Evolutionary conservation across 2,888 invertebrate species (phyloP).

Genomic region (Plagiodera versicolora): DNA sequence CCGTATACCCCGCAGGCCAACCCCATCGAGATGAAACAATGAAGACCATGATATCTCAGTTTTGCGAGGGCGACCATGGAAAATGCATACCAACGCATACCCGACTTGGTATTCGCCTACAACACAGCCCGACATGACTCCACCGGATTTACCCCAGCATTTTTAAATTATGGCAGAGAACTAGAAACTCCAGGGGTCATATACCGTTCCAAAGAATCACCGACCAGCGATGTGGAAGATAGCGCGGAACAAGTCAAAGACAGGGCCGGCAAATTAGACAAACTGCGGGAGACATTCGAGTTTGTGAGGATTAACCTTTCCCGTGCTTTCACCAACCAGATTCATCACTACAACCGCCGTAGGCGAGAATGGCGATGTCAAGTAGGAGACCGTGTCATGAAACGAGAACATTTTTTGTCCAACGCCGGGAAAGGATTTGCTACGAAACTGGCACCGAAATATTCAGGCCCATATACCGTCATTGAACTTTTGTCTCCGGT

Average conservation of each 20-base stretch:
- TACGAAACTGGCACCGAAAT: conserved; percentile 4
- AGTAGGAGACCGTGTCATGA: background rate
- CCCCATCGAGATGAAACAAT: conserved; percentile 41
- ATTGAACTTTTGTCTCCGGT: background rate
- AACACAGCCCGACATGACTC: conserved; percentile 37
- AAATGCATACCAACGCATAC: conserved; percentile 36
- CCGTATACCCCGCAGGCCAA: conserved; percentile 43
- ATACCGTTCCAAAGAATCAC: background rate
- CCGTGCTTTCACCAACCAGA: background rate
- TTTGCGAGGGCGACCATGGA: conserved; percentile 37
- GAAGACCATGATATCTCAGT: conserved; percentile 44
- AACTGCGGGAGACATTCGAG: background rate
- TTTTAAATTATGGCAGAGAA: conserved; percentile 31
- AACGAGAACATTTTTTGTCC: background rate
- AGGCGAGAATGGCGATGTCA: background rate
- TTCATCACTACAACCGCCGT: background rate
- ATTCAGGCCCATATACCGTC: conserved; percentile 2
- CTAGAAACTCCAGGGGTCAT: background rate
- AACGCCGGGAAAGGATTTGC: background rate
- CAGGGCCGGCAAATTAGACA: background rate
- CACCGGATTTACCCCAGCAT: conserved; percentile 36
- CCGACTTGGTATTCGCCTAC: conserved; percentile 37
- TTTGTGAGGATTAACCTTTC: background rate
- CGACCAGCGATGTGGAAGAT: background rate
- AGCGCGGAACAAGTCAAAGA: background rate